A percentile compares a stretch with the other conserved stretches of the same genome.
Conservation (phyloP, 2,888 invertebrate genomes). For the Oligia latruncula region DNA sequence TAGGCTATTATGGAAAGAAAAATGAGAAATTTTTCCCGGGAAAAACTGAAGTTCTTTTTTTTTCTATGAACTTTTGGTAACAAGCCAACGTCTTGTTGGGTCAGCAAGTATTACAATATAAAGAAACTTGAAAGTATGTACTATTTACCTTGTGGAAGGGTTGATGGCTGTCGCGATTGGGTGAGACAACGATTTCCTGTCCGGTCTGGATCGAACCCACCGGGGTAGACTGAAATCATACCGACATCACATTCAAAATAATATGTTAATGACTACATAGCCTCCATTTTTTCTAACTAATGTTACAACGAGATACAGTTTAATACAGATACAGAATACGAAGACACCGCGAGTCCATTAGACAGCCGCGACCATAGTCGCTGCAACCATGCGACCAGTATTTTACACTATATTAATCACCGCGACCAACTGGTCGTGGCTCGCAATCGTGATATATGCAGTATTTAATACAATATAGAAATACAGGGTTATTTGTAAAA, state of each 20-base stretch:
- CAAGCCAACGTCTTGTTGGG: background rate
- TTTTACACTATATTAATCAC: background rate
- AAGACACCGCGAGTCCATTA: background rate
- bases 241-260: slow-evolving; percentile 41
- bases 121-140: background rate
- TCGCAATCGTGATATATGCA: no score
- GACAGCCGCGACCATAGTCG: background rate
- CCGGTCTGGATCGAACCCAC: slow-evolving; percentile 97
- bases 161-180: slow-evolving; percentile 96
- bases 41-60: background rate
- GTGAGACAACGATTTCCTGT: slow-evolving; percentile 97
- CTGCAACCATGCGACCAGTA: background rate
- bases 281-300: background rate
- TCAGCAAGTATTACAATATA: background rate
- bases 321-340: slow-evolving; percentile 15
- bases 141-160: slow-evolving; percentile 93
- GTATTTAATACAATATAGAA: background rate
- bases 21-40: background rate
- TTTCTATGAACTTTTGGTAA: background rate
- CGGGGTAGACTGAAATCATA: slow-evolving; percentile 95
- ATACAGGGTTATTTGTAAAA: no score
- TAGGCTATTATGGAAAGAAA: background rate
- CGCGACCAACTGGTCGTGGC: no score
- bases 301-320: slow-evolving; percentile 4
- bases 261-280: background rate